Base-by-base conservation (phyloP, 2,797 vertebrate genomes). In the Gallinago nigripennis region DNA sequence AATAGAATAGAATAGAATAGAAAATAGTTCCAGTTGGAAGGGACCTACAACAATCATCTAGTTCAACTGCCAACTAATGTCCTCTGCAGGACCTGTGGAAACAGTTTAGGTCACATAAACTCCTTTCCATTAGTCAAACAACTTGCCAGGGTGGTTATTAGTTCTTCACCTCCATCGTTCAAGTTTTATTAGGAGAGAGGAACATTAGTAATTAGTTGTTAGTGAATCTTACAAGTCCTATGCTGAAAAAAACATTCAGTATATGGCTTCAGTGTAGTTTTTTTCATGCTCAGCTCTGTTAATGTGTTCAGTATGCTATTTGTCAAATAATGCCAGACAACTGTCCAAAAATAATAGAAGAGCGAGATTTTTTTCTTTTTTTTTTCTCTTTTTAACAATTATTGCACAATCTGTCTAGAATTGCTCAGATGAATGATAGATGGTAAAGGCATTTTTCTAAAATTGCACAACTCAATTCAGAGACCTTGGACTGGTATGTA, bases 381-480 rank as follows among this genome's bases (percentile, higher is more conserved):
- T 70, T 39, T 8, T 0, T 12, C 12, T 50, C 7, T 70, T 82
- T 69, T 72, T 57, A 82, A 65, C 35, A 92, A 65, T 65, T 93
- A 54, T 81, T 90, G 61, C 45, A 82, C 71, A 53, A 33, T 87
- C 65, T 93, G 60, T 63, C 75, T 85, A 46, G 23, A 87, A 87
- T 23, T 70, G n/a, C n/a, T 87, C 48, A 78, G 58, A 87, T 64
- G 57, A 90, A 68, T 88, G 48, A 85, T 39, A 71, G 72, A 79
- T 79, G 28, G 20, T 30, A 35, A 91, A 86, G 46, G 81, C 61
- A 5, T 88, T 91, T 85, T 88, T 11, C 45, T 94, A 75, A 92
- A 87, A 95, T 89, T 85, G 53, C 12, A 82, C 68, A 61, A 6
- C 56, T 90, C 27, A 51, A 33, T 93, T 92, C 68, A 89, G 78